A percentile compares a stretch with the other conserved stretches of the same genome.
Evolutionary conservation across 2,797 vertebrate species (phyloP).

Genomic region (Pangasius krempfi): DNA sequence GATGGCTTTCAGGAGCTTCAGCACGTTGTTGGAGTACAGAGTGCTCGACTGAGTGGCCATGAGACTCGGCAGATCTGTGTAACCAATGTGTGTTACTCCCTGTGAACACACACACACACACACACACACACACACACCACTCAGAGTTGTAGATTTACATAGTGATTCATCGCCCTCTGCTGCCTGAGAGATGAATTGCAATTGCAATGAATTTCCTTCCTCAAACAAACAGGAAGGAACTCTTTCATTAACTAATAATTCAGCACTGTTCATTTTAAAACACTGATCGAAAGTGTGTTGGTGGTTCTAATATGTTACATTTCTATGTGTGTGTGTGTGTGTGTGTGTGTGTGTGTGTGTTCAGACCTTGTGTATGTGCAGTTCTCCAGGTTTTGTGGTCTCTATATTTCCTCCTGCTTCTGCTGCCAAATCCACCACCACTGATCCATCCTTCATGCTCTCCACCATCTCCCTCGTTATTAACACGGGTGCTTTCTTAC

Average conservation of each 20-base stretch:
- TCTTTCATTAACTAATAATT: neutral
- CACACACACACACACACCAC: neutral
- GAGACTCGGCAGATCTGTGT: constrained; percentile 91
- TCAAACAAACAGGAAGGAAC: neutral
- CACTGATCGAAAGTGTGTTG: neutral
- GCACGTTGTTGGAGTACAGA: constrained; percentile 96
- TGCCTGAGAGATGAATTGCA: neutral
- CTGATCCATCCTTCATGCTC: constrained; percentile 95
- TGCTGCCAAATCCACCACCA: constrained; percentile 94
- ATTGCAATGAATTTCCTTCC: neutral
- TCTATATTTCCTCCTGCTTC: constrained; percentile 97
- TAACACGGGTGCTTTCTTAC: constrained; percentile 86
- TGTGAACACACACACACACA: constrained; percentile 56
- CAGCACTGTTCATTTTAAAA: neutral
- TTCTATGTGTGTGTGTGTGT: neutral
- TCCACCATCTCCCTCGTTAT: constrained; percentile 94
- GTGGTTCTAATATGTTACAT: neutral
- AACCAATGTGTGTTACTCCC: constrained; percentile 93
- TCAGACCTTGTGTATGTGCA: constrained; percentile 85
- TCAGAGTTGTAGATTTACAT: neutral
- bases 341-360: neutral
- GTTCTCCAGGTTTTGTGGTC: constrained; percentile 91
- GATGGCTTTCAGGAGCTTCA: constrained; percentile 89
- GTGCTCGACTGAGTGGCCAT: constrained; percentile 94
- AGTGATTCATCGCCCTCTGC: neutral